Percentiles rank a stretch among this genome's conserved stretches.
phyloP scores from a whole-genome alignment of 2,888 invertebrate species.

The Oscheius onirici region DNA sequence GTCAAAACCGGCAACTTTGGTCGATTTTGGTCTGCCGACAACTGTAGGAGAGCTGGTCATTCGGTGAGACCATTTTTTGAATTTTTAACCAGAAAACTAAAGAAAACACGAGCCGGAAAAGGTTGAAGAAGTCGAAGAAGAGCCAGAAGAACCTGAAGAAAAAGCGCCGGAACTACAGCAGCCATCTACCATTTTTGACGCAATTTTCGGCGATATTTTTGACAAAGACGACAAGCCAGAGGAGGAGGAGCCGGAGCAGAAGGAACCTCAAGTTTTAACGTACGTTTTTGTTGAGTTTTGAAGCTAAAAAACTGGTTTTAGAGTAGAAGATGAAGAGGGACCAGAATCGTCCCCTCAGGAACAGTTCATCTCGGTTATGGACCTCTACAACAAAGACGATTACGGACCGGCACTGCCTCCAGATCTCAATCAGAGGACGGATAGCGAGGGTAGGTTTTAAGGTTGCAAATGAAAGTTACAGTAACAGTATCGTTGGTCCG shows the following conservation, averaged over 20 bases:
- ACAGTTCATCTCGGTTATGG: slow-evolving; percentile 5
- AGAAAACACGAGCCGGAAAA: slow-evolving; percentile 23
- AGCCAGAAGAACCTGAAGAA: slow-evolving; percentile 20
- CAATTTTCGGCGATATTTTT: slow-evolving; percentile 38
- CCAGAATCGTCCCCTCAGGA: not conserved
- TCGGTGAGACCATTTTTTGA: slow-evolving; percentile 5
- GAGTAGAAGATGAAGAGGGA: not conserved
- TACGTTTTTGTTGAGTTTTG: not conserved
- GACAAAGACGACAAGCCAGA: slow-evolving; percentile 1
- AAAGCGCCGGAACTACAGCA: slow-evolving; percentile 35
- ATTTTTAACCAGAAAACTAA: slow-evolving; percentile 10
- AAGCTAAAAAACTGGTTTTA: not conserved
- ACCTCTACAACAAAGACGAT: slow-evolving; percentile 37
- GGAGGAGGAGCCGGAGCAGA: slow-evolving; percentile 30
- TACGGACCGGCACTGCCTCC: slow-evolving; percentile 59
- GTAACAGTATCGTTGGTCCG: no score
- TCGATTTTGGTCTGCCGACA: slow-evolving; percentile 49
- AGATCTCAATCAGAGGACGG: not conserved
- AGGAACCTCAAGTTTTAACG: slow-evolving; percentile 8
- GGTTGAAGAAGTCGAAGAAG: slow-evolving; percentile 26
- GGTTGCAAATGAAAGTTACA: no score
- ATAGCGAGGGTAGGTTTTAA: not conserved
- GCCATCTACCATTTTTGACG: slow-evolving; percentile 49
- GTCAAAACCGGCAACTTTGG: slow-evolving; percentile 34
- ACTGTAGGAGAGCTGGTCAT: slow-evolving; percentile 47